A percentile compares a stretch with the other conserved stretches of the same genome.
Evolutionary conservation across 1,140 invertebrate species (phyloP).

Genomic region (Ridgeia piscesae): DNA sequence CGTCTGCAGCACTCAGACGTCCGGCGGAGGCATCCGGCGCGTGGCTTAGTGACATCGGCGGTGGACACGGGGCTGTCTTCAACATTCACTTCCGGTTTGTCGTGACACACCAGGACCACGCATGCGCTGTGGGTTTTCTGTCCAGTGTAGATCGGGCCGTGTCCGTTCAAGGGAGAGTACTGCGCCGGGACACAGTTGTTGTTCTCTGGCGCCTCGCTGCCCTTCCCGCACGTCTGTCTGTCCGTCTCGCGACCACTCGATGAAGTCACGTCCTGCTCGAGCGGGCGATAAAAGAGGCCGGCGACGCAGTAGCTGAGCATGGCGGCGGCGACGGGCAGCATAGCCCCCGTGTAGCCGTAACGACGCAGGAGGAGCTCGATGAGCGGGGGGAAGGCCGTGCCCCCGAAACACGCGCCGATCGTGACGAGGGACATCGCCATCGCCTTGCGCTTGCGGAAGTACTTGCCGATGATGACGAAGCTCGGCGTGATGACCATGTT

Average conservation of each 20-base stretch:
- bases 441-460: conserved; percentile 44
- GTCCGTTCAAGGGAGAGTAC: not conserved
- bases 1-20: not conserved
- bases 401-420: conserved; percentile 41
- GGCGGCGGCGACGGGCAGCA: conserved; percentile 77
- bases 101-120: not conserved
- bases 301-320: conserved; percentile 81
- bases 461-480: conserved; percentile 47
- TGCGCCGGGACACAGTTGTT: not conserved
- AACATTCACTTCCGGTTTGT: not conserved
- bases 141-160: not conserved
- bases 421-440: conserved; percentile 49
- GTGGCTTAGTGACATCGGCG: not conserved
- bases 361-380: conserved; percentile 40
- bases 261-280: not conserved
- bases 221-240: not conserved
- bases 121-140: not conserved
- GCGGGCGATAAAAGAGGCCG: conserved; percentile 66
- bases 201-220: not conserved
- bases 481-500: conserved; percentile 48
- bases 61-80: not conserved
- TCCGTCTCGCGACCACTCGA: not conserved
- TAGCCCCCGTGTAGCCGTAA: conserved; percentile 38
- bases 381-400: conserved; percentile 41
- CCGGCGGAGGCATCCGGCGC: not conserved